phyloP scores from a whole-genome alignment of 2,888 invertebrate species.

The Tenthredo amoena region DNA sequence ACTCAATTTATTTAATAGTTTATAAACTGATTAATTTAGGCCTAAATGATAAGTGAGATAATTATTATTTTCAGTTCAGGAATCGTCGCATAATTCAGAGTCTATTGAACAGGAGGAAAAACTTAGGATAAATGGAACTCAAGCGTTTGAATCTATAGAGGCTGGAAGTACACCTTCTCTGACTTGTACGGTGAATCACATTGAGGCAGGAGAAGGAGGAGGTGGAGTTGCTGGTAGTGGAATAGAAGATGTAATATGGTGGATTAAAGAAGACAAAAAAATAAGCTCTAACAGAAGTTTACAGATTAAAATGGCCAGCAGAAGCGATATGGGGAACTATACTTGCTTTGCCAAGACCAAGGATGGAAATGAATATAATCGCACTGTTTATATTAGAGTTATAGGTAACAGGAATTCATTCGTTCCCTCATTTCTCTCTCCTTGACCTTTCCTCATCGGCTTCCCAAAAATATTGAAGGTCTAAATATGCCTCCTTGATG shows the following conservation, averaged over 20 bases:
- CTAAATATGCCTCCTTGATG: neutral
- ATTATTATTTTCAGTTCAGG: neutral
- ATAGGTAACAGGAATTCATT: constrained; percentile 67
- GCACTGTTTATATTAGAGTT: constrained; percentile 72
- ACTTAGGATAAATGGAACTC: constrained; percentile 71
- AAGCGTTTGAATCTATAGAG: constrained; percentile 71
- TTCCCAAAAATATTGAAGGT: neutral
- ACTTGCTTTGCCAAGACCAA: constrained; percentile 80
- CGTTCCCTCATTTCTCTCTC: neutral
- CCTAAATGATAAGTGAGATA: neutral
- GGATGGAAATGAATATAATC: constrained; percentile 71
- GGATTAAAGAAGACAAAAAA: constrained; percentile 81
- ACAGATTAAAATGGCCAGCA: constrained; percentile 80
- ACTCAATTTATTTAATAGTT: neutral
- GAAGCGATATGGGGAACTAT: constrained; percentile 82
- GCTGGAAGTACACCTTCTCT: constrained; percentile 77
- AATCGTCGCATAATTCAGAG: neutral
- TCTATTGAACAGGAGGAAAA: neutral
- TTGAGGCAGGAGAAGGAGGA: constrained; percentile 66
- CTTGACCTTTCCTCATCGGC: neutral
- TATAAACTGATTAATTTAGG: neutral
- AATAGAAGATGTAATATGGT: constrained; percentile 80
- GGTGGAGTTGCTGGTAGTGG: constrained; percentile 52
- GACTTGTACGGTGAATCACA: constrained; percentile 78
- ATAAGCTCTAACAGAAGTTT: constrained; percentile 79